A percentile compares a stretch with the other conserved stretches of the same genome.
Conservation (phyloP, 2,113 vertebrate species). For the Macquaria australasica region DNA sequence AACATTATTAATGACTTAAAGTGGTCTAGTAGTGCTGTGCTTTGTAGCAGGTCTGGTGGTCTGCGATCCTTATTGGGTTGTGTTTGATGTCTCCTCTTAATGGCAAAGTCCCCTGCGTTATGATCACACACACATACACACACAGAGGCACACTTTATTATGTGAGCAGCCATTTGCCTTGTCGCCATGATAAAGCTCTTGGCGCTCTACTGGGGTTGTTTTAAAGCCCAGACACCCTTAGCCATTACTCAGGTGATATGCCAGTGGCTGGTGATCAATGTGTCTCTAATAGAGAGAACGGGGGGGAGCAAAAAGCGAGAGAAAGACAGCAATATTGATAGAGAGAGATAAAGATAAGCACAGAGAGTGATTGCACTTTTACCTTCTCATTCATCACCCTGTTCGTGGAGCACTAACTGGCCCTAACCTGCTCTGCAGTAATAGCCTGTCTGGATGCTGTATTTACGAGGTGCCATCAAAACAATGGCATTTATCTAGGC, state of each 20-base stretch:
- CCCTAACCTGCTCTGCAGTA: conserved; percentile 56
- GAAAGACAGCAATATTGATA: conserved; percentile 71
- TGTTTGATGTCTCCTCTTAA: conserved; percentile 79
- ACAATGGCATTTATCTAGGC: conserved; percentile 71
- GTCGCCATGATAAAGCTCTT: conserved; percentile 76
- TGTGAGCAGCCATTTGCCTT: conserved; percentile 75
- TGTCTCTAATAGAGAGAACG: conserved; percentile 70
- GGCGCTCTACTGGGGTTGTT: conserved; percentile 64
- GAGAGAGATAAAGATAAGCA: conserved; percentile 74
- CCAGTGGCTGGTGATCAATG: conserved; percentile 80
- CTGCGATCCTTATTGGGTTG: conserved; percentile 64
- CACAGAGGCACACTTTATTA: conserved; percentile 55
- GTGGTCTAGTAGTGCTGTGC: conserved; percentile 49
- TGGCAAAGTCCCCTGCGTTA: conserved; percentile 70
- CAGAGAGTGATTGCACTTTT: conserved; percentile 79
- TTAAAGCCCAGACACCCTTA: conserved; percentile 81
- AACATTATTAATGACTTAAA: conserved; percentile 68
- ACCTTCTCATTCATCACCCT: conserved; percentile 74
- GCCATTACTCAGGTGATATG: conserved; percentile 84
- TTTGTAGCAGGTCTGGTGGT: conserved; percentile 46
- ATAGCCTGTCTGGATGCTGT: conserved; percentile 69
- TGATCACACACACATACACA: conserved; percentile 49
- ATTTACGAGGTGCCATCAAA: conserved; percentile 77
- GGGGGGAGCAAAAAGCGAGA: conserved; percentile 56
- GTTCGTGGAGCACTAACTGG: conserved; percentile 57